Evolutionary conservation across 2,113 vertebrate species (phyloP).

Genomic region (Eurystomus gularis): DNA sequence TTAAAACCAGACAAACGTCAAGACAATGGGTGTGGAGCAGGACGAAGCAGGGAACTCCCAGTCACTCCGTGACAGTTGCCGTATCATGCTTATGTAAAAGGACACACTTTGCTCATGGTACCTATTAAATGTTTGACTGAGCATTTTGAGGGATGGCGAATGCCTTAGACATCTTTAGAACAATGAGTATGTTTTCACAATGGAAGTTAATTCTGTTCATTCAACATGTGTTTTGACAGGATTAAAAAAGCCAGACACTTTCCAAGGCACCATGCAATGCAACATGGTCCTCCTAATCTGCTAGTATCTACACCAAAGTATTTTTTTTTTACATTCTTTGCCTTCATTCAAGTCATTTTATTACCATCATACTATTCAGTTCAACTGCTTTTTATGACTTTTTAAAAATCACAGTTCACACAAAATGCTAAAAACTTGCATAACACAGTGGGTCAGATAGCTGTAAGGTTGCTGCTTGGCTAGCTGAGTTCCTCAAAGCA

Average conservation of each 20-base stretch:
- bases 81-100: neutral
- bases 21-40: conserved; percentile 18
- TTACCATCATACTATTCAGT: neutral
- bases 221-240: neutral
- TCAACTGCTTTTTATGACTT: neutral
- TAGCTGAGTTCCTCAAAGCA: neutral
- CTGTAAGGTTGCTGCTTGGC: conserved; percentile 13
- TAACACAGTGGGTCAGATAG: neutral
- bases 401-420: neutral
- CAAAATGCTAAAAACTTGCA: neutral
- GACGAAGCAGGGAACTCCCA: conserved; percentile 37
- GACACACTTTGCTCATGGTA: neutral
- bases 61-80: neutral
- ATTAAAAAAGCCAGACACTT: neutral
- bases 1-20: conserved; percentile 12
- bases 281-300: neutral
- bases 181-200: neutral
- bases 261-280: neutral
- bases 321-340: neutral
- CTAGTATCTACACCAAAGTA: neutral
- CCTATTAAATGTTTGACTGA: neutral
- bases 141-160: neutral
- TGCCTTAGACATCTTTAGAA: neutral
- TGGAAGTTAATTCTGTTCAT: neutral
- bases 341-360: neutral